phyloP scores from a whole-genome alignment of 2,888 invertebrate species.

The Teleogryllus oceanicus region DNA sequence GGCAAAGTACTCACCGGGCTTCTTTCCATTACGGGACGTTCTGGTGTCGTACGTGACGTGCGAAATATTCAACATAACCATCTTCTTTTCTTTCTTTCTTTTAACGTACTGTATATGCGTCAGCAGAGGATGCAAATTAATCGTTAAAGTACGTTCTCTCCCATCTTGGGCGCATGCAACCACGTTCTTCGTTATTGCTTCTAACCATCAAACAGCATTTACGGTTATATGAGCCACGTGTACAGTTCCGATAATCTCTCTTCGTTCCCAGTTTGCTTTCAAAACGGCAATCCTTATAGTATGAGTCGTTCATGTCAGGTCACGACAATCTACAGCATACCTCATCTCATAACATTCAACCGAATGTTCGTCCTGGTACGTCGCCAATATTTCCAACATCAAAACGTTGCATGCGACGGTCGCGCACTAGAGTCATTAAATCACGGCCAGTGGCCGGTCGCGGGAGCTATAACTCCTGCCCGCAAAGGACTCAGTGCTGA shows the following conservation, averaged over 20 bases:
- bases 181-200: background rate
- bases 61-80: conserved; percentile 18
- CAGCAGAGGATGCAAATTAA: conserved; percentile 18
- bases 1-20: conserved; percentile 10
- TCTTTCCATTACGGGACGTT: conserved; percentile 2
- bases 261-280: background rate
- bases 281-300: background rate
- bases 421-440: conserved; percentile 3
- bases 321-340: conserved; percentile 9
- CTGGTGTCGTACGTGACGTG: conserved; percentile 1
- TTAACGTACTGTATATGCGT: background rate
- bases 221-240: background rate
- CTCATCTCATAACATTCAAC: background rate
- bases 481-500: background rate
- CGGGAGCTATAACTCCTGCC: background rate
- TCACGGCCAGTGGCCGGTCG: background rate
- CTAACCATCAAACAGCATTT: background rate
- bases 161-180: background rate
- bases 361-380: background rate
- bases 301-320: background rate
- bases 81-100: background rate
- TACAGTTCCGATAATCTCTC: background rate
- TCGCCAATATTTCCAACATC: background rate
- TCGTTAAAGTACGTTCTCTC: conserved; percentile 8
- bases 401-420: conserved; percentile 18